Evolutionary conservation across 2,797 vertebrate genomes (phyloP), one percentile per base, ranked within the genome.

Genomic region (Amblyopsis hoosieri): DNA sequence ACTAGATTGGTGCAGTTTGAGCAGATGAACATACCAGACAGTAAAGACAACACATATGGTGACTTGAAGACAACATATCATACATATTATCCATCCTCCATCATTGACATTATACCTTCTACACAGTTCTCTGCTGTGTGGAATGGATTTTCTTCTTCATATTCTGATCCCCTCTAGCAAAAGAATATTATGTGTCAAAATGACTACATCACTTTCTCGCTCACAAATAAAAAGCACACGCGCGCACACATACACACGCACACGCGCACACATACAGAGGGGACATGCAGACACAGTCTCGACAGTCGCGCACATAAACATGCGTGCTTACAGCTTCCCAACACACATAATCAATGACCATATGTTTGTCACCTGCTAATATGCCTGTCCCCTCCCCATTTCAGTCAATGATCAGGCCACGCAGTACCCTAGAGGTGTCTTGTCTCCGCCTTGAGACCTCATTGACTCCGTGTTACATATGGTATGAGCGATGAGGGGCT

Each of bases 111-210:
- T 87, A 89, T 84, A 88, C 78, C 75, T 86, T 71, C 78, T 76
- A 77, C 78, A 80, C 61, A 9, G 19, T 67, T 82, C 72, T 86
- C 65, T 77, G 67, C 67, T 61, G 62, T 66, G 54, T 69, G 19
- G 67, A 79, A 85, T 90, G 78, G 84, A 90, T 89, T 89, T 86
- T 84, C 69, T 73, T 78, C 78, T 85, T 86, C 71, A 76, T 75
- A 67, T 83, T 83, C 83, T 23, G 54, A 81, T 86, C 74, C 83
- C 80, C 75, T 71, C 71, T 77, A 81, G 78, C 84, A 85, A 65
- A 87, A 85, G 82, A 67, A 77, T 83, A 85, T 85, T 69, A 78
- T 62, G 71, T 85, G 84, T 87, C 84, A 85, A 72, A 81, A 77
- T 49, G 23, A 80, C 82, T 89, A 83, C 86, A 78, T 31, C 61